Percentiles rank a stretch among this genome's conserved stretches.
Conservation (phyloP, 2,888 invertebrate species). For the Petrophora chlorosata region DNA sequence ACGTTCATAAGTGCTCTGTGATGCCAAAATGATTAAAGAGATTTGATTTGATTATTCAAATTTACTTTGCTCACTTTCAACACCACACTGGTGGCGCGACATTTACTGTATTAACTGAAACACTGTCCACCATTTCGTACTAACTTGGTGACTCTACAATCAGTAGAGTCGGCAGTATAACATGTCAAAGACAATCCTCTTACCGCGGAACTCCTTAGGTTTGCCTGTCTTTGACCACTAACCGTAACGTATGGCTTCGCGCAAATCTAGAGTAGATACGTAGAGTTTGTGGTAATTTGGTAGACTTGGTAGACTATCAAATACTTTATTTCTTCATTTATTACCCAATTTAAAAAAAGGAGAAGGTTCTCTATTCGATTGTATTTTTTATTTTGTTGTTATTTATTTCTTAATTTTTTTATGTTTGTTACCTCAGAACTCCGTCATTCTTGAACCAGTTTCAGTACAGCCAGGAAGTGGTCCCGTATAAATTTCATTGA, state of each 20-base stretch:
- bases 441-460: too few relatives aligned
- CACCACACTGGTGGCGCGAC: background rate
- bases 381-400: too few relatives aligned
- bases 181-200: conserved; percentile 75
- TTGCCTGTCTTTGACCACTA: conserved; percentile 32
- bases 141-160: conserved; percentile 48
- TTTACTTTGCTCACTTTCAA: too few relatives aligned
- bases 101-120: background rate
- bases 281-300: background rate
- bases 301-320: background rate
- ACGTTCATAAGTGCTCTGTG: too few relatives aligned
- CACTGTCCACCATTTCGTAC: background rate
- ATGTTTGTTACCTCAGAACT: too few relatives aligned
- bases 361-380: too few relatives aligned
- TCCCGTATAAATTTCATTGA: too few relatives aligned
- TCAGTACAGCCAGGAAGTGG: too few relatives aligned
- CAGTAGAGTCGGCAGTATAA: conserved; percentile 61
- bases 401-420: too few relatives aligned
- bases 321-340: background rate
- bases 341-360: too few relatives aligned
- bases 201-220: conserved; percentile 44
- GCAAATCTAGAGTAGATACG: conserved; percentile 15
- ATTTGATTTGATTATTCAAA: too few relatives aligned
- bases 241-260: conserved; percentile 32
- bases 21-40: too few relatives aligned